Percentiles rank a stretch among this genome's conserved stretches.
phyloP scores from a whole-genome alignment of 2,888 invertebrate species.

The Cantharis rustica region DNA sequence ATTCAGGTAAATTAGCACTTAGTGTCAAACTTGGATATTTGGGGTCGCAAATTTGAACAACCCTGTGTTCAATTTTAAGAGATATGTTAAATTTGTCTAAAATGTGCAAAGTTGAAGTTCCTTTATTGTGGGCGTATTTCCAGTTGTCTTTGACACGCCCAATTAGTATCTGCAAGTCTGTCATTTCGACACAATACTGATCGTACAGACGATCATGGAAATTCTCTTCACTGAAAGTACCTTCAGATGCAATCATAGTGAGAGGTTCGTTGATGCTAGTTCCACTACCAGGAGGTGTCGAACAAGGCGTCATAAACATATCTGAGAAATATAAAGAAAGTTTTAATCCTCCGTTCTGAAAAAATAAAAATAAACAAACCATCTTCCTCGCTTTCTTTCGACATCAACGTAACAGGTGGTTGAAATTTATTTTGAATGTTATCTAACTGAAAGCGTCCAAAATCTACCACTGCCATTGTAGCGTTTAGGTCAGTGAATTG shows the following conservation, averaged over 20 bases:
- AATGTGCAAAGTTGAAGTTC: conserved; percentile 83
- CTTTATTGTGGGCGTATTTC: conserved; percentile 84
- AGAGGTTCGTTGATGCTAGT: conserved; percentile 64
- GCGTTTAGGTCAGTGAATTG: conserved; percentile 76
- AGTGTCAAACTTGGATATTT: conserved; percentile 84
- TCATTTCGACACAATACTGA: conserved; percentile 77
- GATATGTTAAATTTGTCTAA: conserved; percentile 65
- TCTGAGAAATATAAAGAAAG: conserved; percentile 52
- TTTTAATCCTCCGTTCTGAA: not conserved
- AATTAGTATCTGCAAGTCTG: conserved; percentile 84
- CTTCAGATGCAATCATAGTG: conserved; percentile 44
- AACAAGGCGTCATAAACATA: conserved; percentile 83
- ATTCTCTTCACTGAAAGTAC: conserved; percentile 62
- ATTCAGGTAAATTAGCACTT: conserved; percentile 83
- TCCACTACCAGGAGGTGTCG: conserved; percentile 82
- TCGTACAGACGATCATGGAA: conserved; percentile 76
- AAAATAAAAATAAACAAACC: conserved; percentile 39
- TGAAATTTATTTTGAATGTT: conserved; percentile 52
- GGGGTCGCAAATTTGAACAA: conserved; percentile 83
- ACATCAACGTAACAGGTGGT: conserved; percentile 46
- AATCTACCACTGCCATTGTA: conserved; percentile 84
- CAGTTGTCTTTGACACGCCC: conserved; percentile 89
- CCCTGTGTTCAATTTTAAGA: conserved; percentile 75
- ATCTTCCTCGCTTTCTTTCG: conserved; percentile 58
- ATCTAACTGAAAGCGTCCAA: conserved; percentile 79